Evolutionary conservation across 1,140 invertebrate species (phyloP).

Genomic region (Sinella curviseta): DNA sequence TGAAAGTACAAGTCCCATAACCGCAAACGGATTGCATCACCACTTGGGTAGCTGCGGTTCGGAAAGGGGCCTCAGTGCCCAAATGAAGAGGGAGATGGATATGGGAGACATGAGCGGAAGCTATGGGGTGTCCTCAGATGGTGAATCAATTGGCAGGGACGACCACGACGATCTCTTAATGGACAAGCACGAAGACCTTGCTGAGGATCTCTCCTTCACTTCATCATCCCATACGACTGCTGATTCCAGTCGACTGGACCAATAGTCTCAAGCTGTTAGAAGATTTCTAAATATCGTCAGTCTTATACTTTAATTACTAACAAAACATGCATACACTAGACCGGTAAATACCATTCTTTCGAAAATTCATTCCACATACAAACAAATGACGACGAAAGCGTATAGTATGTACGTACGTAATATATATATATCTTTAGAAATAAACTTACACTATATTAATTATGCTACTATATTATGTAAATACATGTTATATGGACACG

Average conservation of each 20-base stretch:
- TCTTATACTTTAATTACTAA: no score
- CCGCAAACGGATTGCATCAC: slow-evolving; percentile 38
- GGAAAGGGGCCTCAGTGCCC: slow-evolving; percentile 33
- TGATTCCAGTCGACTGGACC: slow-evolving; percentile 42
- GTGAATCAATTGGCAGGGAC: slow-evolving; percentile 43
- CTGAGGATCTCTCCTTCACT: slow-evolving; percentile 49
- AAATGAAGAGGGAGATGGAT: slow-evolving; percentile 45
- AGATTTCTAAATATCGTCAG: not conserved
- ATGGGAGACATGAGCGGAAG: slow-evolving; percentile 37
- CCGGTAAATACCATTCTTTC: slow-evolving; percentile 1
- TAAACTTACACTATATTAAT: no score
- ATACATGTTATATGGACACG: not conserved
- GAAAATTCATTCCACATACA: slow-evolving; percentile 1
- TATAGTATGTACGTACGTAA: not conserved
- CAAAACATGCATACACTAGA: no score
- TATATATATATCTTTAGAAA: not conserved
- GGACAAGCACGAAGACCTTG: slow-evolving; percentile 46
- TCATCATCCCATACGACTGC: slow-evolving; percentile 41
- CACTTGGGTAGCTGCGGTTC: slow-evolving; percentile 11
- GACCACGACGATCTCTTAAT: slow-evolving; percentile 41
- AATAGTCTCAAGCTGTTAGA: slow-evolving; percentile 36
- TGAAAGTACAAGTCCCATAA: slow-evolving; percentile 37
- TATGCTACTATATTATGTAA: not conserved
- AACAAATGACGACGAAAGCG: not conserved
- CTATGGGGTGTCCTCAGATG: slow-evolving; percentile 44